phyloP scores from a whole-genome alignment of 2,113 vertebrate genomes.

The Tursiops truncatus region DNA sequence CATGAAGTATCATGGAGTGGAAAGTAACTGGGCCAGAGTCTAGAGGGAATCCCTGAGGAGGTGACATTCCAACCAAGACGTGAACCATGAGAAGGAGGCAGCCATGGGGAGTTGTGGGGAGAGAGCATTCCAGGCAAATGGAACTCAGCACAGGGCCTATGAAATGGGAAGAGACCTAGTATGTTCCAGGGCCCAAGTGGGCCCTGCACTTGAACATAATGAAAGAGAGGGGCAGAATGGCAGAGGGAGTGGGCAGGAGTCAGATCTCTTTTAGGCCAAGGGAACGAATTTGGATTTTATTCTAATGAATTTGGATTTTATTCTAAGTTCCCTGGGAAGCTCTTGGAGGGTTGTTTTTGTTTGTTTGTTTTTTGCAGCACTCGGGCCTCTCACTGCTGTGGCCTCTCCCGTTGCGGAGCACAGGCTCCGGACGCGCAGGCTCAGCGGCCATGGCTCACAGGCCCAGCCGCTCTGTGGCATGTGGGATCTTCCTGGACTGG shows the following conservation, averaged over 20 bases:
- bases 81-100: neutral
- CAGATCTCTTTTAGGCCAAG: neutral
- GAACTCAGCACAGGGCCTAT: neutral
- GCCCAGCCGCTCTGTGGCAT: too few relatives aligned
- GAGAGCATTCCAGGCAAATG: neutral
- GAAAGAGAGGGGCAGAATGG: neutral
- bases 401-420: too few relatives aligned
- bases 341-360: neutral
- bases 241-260: neutral
- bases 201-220: neutral
- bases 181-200: neutral
- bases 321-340: neutral
- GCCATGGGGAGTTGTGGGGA: neutral
- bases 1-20: neutral
- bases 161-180: neutral
- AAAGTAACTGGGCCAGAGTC: neutral
- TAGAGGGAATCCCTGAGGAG: neutral
- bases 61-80: neutral
- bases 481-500: too few relatives aligned
- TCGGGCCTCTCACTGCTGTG: too few relatives aligned
- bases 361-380: too few relatives aligned
- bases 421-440: too few relatives aligned
- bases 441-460: too few relatives aligned
- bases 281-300: neutral
- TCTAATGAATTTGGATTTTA: neutral